A percentile compares a stretch with the other conserved stretches of the same genome.
phyloP scores from a whole-genome alignment of 2,888 invertebrate genomes.

The Matsumyia berberina region DNA sequence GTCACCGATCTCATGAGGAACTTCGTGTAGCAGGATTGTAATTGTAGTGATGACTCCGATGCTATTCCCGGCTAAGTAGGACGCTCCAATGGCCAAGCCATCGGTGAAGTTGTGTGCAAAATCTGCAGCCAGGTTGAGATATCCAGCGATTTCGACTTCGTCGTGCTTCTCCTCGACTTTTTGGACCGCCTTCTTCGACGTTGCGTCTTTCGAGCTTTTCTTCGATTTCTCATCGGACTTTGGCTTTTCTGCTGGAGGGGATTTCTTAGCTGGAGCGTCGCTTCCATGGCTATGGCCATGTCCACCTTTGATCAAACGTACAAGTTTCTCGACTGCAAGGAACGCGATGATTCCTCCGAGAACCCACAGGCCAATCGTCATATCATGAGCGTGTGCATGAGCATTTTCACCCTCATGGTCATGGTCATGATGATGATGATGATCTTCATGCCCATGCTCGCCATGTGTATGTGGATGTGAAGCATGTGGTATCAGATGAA shows the following conservation, averaged over 20 bases:
- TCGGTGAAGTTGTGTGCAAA: slow-evolving; percentile 99
- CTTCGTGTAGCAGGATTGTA: slow-evolving; percentile 98
- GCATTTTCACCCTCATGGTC: slow-evolving; percentile 79
- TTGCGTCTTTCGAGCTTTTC: slow-evolving; percentile 45
- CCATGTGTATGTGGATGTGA: slow-evolving; percentile 86
- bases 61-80: slow-evolving; percentile 95
- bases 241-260: slow-evolving; percentile 63
- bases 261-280: slow-evolving; percentile 75
- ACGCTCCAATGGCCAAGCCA: slow-evolving; percentile 99
- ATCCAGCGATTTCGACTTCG: slow-evolving; percentile 92
- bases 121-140: slow-evolving; percentile 98
- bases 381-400: slow-evolving; percentile 88
- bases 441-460: slow-evolving; percentile 79
- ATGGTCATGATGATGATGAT: slow-evolving; percentile 83
- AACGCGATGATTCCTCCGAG: slow-evolving; percentile 96
- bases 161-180: slow-evolving; percentile 82
- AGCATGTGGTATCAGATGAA: slow-evolving; percentile 99
- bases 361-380: slow-evolving; percentile 97
- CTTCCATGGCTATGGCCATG: slow-evolving; percentile 90
- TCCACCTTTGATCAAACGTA: slow-evolving; percentile 93
- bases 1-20: slow-evolving; percentile 99
- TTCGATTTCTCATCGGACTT: slow-evolving; percentile 64
- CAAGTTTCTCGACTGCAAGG: slow-evolving; percentile 96
- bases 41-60: slow-evolving; percentile 96
- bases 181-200: slow-evolving; percentile 78